These are phyloP conservation scores for Pristionchus japonicus DNA, from an alignment of 2,888 invertebrate species.

Conservation along the genomic window DNA sequence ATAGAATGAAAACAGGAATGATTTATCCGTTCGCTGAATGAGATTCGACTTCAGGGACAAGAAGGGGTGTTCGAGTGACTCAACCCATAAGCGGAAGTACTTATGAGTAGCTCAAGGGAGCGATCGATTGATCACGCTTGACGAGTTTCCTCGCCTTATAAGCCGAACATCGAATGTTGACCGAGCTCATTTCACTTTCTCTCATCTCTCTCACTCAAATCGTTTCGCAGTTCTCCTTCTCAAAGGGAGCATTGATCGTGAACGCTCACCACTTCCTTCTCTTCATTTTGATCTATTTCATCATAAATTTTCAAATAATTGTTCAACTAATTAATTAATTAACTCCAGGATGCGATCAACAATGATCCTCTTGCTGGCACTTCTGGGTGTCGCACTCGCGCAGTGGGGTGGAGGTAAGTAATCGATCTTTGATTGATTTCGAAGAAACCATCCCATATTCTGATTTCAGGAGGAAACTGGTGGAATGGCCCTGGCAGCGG, in stretches of 20 bases:
- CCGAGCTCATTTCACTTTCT: not conserved
- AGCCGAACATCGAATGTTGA: slow-evolving; percentile 30
- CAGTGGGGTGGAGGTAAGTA: slow-evolving; percentile 9
- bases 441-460: too few relatives aligned
- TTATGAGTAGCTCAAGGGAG: not conserved
- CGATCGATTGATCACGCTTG: slow-evolving; percentile 25
- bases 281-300: not conserved
- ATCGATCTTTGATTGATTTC: not conserved
- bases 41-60: not conserved
- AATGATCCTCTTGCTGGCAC: slow-evolving; percentile 10
- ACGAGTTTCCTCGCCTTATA: slow-evolving; percentile 4
- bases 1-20: not conserved
- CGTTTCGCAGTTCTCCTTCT: not conserved
- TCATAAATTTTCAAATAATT: not conserved
- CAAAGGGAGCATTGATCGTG: not conserved
- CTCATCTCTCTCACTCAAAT: not conserved
- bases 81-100: not conserved
- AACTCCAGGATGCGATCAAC: not conserved
- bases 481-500: slow-evolving; percentile 28
- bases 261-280: not conserved
- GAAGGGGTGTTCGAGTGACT: not conserved
- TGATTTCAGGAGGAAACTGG: slow-evolving; percentile 38
- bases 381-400: not conserved
- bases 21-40: not conserved
- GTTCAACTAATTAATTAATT: not conserved